These are phyloP conservation scores for Asteroscopus sphinx DNA, from an alignment of 2,888 invertebrate species.

Conservation along the genomic window DNA sequence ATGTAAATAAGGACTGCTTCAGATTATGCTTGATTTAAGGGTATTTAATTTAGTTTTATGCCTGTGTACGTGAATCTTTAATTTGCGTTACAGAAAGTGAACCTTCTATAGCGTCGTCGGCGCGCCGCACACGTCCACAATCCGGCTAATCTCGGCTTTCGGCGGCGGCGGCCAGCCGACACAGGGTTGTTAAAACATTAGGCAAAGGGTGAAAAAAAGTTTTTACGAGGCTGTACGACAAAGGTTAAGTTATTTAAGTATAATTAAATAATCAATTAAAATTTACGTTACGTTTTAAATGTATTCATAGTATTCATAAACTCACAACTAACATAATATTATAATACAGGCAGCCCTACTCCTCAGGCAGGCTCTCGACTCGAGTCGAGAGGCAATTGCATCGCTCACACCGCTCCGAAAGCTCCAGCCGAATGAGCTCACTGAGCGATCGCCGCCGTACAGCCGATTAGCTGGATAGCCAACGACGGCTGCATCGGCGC, in stretches of 20 bases:
- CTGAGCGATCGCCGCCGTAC: neutral
- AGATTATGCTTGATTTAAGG: too few relatives aligned
- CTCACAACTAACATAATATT: too few relatives aligned
- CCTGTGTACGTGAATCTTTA: too few relatives aligned
- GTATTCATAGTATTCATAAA: too few relatives aligned
- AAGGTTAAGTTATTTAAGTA: too few relatives aligned
- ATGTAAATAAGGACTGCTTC: too few relatives aligned
- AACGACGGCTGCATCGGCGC: neutral
- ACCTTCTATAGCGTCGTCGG: too few relatives aligned
- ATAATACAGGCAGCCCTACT: neutral
- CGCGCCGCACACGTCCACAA: slow-evolving; percentile 1
- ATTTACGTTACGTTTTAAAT: too few relatives aligned
- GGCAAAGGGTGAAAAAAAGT: neutral
- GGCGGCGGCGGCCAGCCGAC: neutral
- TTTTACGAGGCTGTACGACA: neutral
- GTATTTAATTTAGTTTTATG: too few relatives aligned
- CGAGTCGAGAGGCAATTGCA: slow-evolving; percentile 4
- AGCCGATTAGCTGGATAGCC: slow-evolving; percentile 2
- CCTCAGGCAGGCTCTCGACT: slow-evolving; percentile 2
- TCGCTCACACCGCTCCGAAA: neutral
- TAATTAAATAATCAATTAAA: too few relatives aligned
- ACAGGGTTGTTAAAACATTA: slow-evolving; percentile 2
- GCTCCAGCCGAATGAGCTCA: neutral
- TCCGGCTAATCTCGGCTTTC: slow-evolving; percentile 23
- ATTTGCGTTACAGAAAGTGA: too few relatives aligned